Percentiles rank a stretch among this genome's conserved stretches.
Conservation (phyloP, 2,113 vertebrate genomes). For the Leucoraja erinaceus region DNA sequence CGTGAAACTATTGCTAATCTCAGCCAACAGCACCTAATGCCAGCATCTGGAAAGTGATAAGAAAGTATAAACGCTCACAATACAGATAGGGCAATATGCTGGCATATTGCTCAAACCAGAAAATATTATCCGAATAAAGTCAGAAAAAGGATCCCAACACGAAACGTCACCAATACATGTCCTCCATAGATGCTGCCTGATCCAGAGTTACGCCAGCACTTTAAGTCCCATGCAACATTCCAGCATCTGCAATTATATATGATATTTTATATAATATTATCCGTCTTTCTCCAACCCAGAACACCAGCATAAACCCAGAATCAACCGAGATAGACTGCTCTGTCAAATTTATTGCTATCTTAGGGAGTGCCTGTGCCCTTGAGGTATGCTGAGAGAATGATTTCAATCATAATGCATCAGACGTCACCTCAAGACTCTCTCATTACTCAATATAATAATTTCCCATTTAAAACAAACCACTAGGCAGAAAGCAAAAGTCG, state of each 20-base stretch:
- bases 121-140: background rate
- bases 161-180: too few species aligned
- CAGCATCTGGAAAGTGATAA: background rate
- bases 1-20: background rate
- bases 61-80: background rate
- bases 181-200: too few species aligned
- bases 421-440: background rate
- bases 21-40: background rate
- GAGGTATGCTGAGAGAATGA: background rate
- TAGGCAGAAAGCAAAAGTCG: background rate
- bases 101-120: background rate
- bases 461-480: background rate
- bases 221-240: too few species aligned
- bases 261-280: background rate
- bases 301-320: background rate
- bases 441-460: background rate
- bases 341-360: background rate
- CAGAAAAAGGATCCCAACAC: too few species aligned
- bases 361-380: background rate
- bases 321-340: background rate
- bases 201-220: too few species aligned
- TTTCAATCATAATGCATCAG: background rate
- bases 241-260: too few species aligned
- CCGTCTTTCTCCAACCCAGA: background rate
- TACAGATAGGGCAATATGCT: background rate